Evolutionary conservation across 2,888 invertebrate species (phyloP).

Genomic region (Eudemis profundana): DNA sequence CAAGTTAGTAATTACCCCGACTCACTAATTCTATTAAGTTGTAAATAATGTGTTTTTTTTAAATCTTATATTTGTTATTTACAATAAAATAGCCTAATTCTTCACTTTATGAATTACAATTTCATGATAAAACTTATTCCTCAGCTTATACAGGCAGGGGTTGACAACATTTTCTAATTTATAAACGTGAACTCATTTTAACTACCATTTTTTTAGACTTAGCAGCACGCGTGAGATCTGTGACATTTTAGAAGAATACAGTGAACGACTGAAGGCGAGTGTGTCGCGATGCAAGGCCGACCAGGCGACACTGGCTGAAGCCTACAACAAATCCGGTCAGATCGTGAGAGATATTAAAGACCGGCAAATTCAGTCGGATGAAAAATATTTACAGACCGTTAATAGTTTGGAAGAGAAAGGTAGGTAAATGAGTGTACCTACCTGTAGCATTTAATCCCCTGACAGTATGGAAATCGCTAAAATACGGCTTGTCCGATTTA

Average conservation of each 20-base stretch:
- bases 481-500: too few relatives aligned
- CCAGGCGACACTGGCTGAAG: conserved; percentile 61
- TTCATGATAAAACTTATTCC: too few relatives aligned
- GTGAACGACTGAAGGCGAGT: conserved; percentile 61
- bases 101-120: neutral
- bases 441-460: too few relatives aligned
- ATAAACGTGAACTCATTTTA: too few relatives aligned
- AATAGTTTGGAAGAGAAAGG: conserved; percentile 55
- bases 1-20: conserved; percentile 61
- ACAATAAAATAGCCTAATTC: too few relatives aligned
- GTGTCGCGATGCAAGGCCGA: conserved; percentile 64
- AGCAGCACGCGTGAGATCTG: conserved; percentile 66
- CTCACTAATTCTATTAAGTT: too few relatives aligned
- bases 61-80: too few relatives aligned
- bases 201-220: conserved; percentile 53
- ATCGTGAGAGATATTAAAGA: conserved; percentile 52
- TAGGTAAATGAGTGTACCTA: conserved; percentile 42
- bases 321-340: conserved; percentile 60
- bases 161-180: conserved; percentile 21
- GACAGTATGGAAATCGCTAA: too few relatives aligned
- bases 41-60: too few relatives aligned
- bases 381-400: conserved; percentile 47
- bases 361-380: conserved; percentile 49
- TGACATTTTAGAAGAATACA: conserved; percentile 65
- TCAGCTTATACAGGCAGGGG: neutral